These are phyloP conservation scores for Agrochola litura DNA, from an alignment of 2,888 invertebrate genomes.

Conservation along the genomic window DNA sequence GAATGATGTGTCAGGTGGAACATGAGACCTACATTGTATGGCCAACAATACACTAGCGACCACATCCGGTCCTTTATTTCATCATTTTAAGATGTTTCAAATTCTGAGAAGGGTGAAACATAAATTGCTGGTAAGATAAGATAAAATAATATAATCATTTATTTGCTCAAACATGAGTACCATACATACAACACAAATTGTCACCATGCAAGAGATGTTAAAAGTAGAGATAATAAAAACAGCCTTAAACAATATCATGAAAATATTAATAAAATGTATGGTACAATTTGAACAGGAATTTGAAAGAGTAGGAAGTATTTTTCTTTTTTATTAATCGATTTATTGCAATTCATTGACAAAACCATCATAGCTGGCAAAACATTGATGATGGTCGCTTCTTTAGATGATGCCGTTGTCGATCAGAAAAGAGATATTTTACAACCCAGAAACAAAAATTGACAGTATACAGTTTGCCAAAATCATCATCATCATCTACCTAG, in stretches of 20 bases:
- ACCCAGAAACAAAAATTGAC: not conserved
- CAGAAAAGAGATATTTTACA: not conserved
- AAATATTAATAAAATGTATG: too few relatives aligned
- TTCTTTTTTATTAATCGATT: too few relatives aligned
- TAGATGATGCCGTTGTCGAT: too few relatives aligned
- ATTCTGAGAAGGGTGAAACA: slow-evolving; percentile 35
- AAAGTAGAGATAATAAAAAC: too few relatives aligned
- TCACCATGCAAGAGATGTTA: too few relatives aligned
- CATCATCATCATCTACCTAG: not conserved
- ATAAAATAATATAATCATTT: too few relatives aligned
- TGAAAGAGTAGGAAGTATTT: not conserved
- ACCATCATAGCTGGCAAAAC: not conserved
- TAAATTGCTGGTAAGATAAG: not conserved
- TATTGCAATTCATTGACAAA: not conserved
- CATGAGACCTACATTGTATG: slow-evolving; percentile 14
- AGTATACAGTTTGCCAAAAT: not conserved
- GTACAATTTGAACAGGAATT: slow-evolving; percentile 2
- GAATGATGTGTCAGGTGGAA: slow-evolving; percentile 38
- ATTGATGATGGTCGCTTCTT: not conserved
- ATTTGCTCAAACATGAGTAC: too few relatives aligned
- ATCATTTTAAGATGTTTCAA: slow-evolving; percentile 18
- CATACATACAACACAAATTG: too few relatives aligned
- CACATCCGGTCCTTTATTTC: slow-evolving; percentile 45
- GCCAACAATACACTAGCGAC: slow-evolving; percentile 35
- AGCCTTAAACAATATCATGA: too few relatives aligned